Evolutionary conservation across 2,113 vertebrate genomes (phyloP), one percentile per base, ranked within the genome.

Genomic region (Notechis scutatus): DNA sequence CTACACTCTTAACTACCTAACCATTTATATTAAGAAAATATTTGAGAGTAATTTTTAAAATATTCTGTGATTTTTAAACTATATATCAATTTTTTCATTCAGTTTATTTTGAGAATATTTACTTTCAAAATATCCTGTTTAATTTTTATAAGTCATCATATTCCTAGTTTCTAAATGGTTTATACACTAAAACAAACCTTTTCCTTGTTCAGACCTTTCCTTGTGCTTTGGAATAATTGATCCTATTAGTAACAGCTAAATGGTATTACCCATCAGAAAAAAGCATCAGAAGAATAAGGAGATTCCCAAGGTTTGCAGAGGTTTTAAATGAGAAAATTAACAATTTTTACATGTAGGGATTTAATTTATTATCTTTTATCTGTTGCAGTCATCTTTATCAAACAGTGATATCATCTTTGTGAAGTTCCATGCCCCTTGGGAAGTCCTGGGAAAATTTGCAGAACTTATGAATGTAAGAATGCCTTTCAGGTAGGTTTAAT

Each of bases 381-480:
- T 97, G 95, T 97, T 97, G 39, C 98, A 99, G 99, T 98, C 98
- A 55, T 99, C 98, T 87, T 92, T 99, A 96, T 98, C 98, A 89
- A 99, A 99, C 96, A 98, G 98, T 56, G 99, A 99, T 91, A 98
- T 99, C 97, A 99, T 99, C 97, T 99, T 99, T 96, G 98, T 99
- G 97, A 99, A 99, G 98, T 91, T 99, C 69, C 99, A 99, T 47
- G 99, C 99, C 11, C 98, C 99, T 0, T 99, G 99, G 99, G 99
- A 99, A 94, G 99, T 99, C 89, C 98, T 99, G 59, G 99, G 99
- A 95, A 98, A 98, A 98, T 99, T 99, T 0, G 99, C 99, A 91
- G 99, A 99, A 94, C 97, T 99, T 94, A 99, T 99, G 99, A 99
- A 99, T 97, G 98, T 99, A 95, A 99, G 99, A 95, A 99, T 99